These are phyloP conservation scores for Lasioglossum albipes DNA, from an alignment of 1,140 invertebrate species.

Conservation along the genomic window DNA sequence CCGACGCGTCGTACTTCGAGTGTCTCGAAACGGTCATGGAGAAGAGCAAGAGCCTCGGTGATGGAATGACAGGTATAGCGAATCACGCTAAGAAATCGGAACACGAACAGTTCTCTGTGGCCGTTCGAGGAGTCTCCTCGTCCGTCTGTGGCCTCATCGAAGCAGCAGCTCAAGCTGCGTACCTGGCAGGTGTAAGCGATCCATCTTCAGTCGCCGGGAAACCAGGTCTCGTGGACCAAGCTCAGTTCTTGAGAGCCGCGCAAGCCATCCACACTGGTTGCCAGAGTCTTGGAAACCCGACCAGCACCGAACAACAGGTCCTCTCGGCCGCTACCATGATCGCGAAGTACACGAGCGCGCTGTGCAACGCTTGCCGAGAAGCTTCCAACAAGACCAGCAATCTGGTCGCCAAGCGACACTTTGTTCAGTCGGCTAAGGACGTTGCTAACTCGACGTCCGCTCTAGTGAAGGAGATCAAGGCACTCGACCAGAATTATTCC, in stretches of 20 bases:
- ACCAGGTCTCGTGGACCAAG: slow-evolving; percentile 95
- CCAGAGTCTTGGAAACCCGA: slow-evolving; percentile 87
- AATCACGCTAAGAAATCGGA: slow-evolving; percentile 94
- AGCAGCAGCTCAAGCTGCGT: slow-evolving; percentile 95
- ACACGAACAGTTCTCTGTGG: slow-evolving; percentile 92
- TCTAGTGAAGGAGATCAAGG: slow-evolving; percentile 97
- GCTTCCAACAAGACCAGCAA: slow-evolving; percentile 96
- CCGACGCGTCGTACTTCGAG: slow-evolving; percentile 94
- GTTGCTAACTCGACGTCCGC: slow-evolving; percentile 97
- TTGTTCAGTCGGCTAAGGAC: slow-evolving; percentile 98
- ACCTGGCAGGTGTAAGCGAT: slow-evolving; percentile 96
- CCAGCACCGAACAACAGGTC: slow-evolving; percentile 90
- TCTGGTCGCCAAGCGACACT: slow-evolving; percentile 96
- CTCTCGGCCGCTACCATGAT: slow-evolving; percentile 95
- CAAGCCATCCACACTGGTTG: slow-evolving; percentile 95
- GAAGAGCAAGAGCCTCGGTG: slow-evolving; percentile 93
- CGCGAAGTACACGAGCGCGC: slow-evolving; percentile 96
- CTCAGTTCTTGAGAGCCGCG: slow-evolving; percentile 92
- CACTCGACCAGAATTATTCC: slow-evolving; percentile 91
- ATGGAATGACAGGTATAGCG: slow-evolving; percentile 96
- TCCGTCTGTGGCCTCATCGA: slow-evolving; percentile 97
- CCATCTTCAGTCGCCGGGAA: slow-evolving; percentile 93
- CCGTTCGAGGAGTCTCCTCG: slow-evolving; percentile 90
- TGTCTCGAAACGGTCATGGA: slow-evolving; percentile 96
- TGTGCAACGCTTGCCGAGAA: slow-evolving; percentile 96